These are phyloP conservation scores for Cephalophus harveyi DNA, from an alignment of 2,113 vertebrate genomes.

Conservation along the genomic window DNA sequence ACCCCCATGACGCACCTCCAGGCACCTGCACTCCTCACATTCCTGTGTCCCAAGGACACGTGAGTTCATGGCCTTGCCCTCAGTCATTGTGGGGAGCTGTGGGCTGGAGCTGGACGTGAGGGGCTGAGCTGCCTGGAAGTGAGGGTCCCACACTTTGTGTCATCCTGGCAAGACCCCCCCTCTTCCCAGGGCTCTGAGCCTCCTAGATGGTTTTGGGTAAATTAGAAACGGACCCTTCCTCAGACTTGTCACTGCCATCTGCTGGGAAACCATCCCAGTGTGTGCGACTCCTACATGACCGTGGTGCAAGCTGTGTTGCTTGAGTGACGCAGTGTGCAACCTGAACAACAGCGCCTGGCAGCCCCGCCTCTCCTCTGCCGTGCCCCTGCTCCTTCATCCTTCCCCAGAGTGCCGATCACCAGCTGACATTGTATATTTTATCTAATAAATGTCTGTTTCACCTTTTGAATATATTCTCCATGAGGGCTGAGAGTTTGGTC, in stretches of 20 bases:
- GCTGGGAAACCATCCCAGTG: neutral
- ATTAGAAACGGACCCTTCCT: neutral
- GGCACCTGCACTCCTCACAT: neutral
- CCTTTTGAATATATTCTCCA: neutral
- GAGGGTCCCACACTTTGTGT: neutral
- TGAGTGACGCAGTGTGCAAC: neutral
- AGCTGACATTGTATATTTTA: neutral
- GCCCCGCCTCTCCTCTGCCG: neutral
- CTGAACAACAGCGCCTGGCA: neutral
- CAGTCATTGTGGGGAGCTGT: accelerated
- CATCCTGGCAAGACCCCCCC: neutral
- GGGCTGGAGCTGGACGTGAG: neutral
- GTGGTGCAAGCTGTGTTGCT: too few species aligned
- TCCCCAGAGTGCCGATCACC: neutral
- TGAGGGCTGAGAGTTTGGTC: neutral
- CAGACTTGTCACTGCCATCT: neutral
- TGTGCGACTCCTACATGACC: neutral
- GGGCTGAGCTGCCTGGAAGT: neutral
- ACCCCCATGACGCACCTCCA: neutral
- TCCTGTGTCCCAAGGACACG: neutral
- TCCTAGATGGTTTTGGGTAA: neutral
- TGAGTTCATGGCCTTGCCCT: neutral
- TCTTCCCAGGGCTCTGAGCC: neutral
- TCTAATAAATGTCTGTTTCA: neutral
- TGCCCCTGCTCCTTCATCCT: neutral